These are phyloP conservation scores for Lacanobia oleracea DNA, from an alignment of 2,888 invertebrate genomes.

Conservation along the genomic window DNA sequence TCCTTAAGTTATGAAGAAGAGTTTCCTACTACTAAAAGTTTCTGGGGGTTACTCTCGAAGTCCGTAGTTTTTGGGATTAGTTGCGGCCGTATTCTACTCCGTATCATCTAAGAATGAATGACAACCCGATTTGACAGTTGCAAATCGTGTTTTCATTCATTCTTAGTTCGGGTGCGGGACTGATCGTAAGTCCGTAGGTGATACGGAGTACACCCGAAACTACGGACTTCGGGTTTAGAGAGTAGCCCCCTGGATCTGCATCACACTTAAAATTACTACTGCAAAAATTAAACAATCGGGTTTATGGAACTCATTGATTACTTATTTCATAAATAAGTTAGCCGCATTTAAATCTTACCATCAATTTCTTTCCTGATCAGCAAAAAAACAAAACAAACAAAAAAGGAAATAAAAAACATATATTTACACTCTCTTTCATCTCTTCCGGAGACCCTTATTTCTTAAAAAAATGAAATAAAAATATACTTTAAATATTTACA, in stretches of 20 bases:
- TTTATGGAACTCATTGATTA: background rate
- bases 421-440: constrained; percentile 2
- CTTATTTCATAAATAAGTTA: background rate
- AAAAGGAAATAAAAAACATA: background rate
- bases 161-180: no score
- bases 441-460: background rate
- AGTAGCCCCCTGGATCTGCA: background rate
- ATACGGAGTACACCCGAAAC: no score
- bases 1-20: background rate
- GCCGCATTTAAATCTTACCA: constrained; percentile 21
- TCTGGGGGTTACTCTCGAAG: no score
- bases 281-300: background rate
- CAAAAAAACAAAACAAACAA: constrained; percentile 6
- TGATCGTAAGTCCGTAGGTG: no score
- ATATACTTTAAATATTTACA: constrained; percentile 62
- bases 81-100: no score
- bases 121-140: no score
- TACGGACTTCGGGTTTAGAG: no score
- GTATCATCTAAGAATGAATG: no score
- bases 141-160: no score
- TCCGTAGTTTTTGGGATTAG: no score
- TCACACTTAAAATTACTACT: background rate
- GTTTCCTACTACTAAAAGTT: no score
- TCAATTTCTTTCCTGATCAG: background rate
- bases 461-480: constrained; percentile 1